Evolutionary conservation across 1,140 invertebrate genomes (phyloP).

Genomic region (Drosophila rhopaloa): DNA sequence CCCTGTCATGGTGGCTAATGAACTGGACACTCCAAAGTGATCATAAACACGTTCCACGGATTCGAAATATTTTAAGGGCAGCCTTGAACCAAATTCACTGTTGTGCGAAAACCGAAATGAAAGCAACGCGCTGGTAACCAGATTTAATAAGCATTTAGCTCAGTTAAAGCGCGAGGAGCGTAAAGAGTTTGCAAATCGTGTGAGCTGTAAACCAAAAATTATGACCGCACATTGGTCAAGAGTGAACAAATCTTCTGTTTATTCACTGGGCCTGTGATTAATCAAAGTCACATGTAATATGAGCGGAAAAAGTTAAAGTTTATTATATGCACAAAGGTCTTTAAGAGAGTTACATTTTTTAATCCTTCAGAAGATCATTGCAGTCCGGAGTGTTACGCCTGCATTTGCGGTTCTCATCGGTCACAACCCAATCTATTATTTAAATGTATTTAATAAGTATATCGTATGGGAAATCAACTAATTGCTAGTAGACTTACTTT

Average conservation of each 20-base stretch:
- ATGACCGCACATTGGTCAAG: slow-evolving; percentile 27
- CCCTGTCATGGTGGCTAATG: slow-evolving; percentile 54
- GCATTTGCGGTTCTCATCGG: background rate
- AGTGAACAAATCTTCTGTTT: slow-evolving; percentile 39
- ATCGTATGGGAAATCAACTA: no score
- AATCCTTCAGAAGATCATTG: background rate
- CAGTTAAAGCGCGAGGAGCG: slow-evolving; percentile 15
- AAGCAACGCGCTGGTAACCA: slow-evolving; percentile 47
- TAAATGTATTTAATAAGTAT: background rate
- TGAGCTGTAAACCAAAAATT: slow-evolving; percentile 22
- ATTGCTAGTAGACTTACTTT: slow-evolving; percentile 4
- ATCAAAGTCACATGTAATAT: slow-evolving; percentile 3
- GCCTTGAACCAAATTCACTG: slow-evolving; percentile 65
- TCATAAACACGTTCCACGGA: slow-evolving; percentile 50
- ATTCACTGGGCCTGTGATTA: slow-evolving; percentile 22
- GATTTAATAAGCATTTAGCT: slow-evolving; percentile 54
- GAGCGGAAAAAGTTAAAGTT: no score
- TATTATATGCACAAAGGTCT: background rate
- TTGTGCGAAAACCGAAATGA: slow-evolving; percentile 51
- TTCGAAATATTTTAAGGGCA: slow-evolving; percentile 54
- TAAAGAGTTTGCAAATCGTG: slow-evolving; percentile 34
- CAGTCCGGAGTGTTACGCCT: slow-evolving; percentile 13
- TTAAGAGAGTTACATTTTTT: no score
- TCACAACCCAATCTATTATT: slow-evolving; percentile 20
- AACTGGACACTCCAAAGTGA: slow-evolving; percentile 28